Base-by-base conservation (phyloP, 1,140 invertebrate genomes). In the Oryctes rhinoceros region DNA sequence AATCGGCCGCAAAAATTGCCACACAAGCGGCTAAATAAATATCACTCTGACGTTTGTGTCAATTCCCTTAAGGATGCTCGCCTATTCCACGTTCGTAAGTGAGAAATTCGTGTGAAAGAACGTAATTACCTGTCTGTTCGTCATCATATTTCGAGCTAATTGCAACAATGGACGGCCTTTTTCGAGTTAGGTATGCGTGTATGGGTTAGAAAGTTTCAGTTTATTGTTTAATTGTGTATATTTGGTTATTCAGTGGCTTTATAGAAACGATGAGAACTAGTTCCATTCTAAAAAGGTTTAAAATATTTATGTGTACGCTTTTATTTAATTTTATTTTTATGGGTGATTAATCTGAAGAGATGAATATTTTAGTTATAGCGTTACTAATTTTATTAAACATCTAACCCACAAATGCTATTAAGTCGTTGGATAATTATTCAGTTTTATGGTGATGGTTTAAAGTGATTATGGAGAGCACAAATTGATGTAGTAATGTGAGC, bases 91-190 rank as follows among this genome's bases (percentile, higher is more conserved):
- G 15, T 30, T 18, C 30, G 13, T 24, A 11, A 67, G 65, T 35
- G 65, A 67, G 65, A 67, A 67, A 67, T 67, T 67, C 65, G 65
- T 67, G 65, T 67, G 65, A 67, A 67, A 1, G 65, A n/a, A 30
- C 65, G 65, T 67, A 67, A 67, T 67, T 67, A 35, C 65, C 65
- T 67, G 65, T 67, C 65, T 67, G 65, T 67, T 67, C 65, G 65
- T 67, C 65, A 67, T 35, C 65, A 35, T 67, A 35, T 67, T 67
- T 24, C 20, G 10, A 67, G 65, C 18, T 67, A 67, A 67, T 67
- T 67, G 65, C 65, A 67, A 67, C 35, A 67, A 67, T 67, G 9
- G n/a, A 67, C 11, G 65, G 65, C 20, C n/a, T 18, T 67, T 67
- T 67, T 11, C n/a, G 65, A 67, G 65, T 44, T 44, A 44, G 39